These are phyloP conservation scores for Saccopteryx bilineata DNA, from an alignment of 2,113 vertebrate species.

Conservation along the genomic window DNA sequence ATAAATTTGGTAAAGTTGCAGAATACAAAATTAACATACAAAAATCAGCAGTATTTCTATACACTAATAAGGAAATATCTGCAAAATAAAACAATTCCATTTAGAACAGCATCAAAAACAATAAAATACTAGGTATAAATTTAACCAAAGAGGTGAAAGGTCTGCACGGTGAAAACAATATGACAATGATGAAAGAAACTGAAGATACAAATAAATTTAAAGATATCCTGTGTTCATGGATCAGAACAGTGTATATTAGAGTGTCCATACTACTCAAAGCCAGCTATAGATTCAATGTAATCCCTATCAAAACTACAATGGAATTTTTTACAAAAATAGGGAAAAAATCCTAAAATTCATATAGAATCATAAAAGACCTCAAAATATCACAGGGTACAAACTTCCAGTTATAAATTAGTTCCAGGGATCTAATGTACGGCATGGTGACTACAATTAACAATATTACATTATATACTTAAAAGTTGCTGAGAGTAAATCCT, in stretches of 20 bases:
- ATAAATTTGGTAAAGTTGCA: slow-evolving; percentile 18
- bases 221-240: not conserved
- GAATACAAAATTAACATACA: not conserved
- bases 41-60: not conserved
- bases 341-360: not conserved
- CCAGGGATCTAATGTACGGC: not conserved
- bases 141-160: not conserved
- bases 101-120: slow-evolving; percentile 20
- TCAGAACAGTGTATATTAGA: not conserved
- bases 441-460: not conserved
- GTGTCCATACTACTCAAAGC: not conserved
- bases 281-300: not conserved
- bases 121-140: not conserved
- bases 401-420: not conserved
- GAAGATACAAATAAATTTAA: not conserved
- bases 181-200: not conserved
- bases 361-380: not conserved
- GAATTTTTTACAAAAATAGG: too few relatives aligned
- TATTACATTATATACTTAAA: not conserved
- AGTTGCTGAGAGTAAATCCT: not conserved
- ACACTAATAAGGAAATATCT: not conserved
- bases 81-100: not conserved
- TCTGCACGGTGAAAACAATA: not conserved
- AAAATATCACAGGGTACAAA: not conserved
- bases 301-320: too few relatives aligned